Base-by-base conservation (phyloP, 2,113 vertebrate genomes). In the Syrmaticus mikado region DNA sequence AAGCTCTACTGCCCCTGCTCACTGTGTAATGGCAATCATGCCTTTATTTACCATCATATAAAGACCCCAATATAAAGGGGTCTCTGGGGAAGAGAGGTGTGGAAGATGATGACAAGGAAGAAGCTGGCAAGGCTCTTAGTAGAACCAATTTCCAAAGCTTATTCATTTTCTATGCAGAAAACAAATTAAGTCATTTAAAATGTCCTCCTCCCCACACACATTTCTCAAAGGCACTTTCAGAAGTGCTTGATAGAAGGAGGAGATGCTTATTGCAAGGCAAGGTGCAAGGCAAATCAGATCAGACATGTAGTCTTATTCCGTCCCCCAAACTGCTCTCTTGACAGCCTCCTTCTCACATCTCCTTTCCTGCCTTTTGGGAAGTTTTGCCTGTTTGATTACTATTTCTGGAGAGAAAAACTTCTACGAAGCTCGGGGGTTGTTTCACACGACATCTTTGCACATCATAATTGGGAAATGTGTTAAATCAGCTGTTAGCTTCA, bases 391-490 rank as follows among this genome's bases (percentile, higher is more conserved):
- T 94, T 84, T 27, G 36, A 57, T 85, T 75, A 52, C 30, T 64
- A 55, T 76, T 93, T 95, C 68, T 80, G 66, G 84, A 80, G 91
- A 80, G 8, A 11, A 66, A 81, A 92, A 80, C 30, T 94, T 89
- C 45, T 48, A 38, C 19, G 30, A 85, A 60, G 45, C 91, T 87
- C 8, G 2, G 21, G 24, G 7, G 24, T 93, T 93, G 30, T 91
- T 93, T 95, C 32, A 60, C 13, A 5, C 62, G 40, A 50, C 13
- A 6, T 28, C 41, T 88, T 68, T 94, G 28, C 67, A 67, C 38
- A 85, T 75, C 41, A 43, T 96, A 96, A 94, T 82, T 96, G 86
- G 91, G 71, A 96, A 95, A 95, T 21, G 45, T 92, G 75, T 90
- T 89, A 89, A 93, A 81, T 80, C 53, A 52, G 8, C 50, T 43